phyloP scores from a whole-genome alignment of 1,140 invertebrate species.

The Zophobas atratus region DNA sequence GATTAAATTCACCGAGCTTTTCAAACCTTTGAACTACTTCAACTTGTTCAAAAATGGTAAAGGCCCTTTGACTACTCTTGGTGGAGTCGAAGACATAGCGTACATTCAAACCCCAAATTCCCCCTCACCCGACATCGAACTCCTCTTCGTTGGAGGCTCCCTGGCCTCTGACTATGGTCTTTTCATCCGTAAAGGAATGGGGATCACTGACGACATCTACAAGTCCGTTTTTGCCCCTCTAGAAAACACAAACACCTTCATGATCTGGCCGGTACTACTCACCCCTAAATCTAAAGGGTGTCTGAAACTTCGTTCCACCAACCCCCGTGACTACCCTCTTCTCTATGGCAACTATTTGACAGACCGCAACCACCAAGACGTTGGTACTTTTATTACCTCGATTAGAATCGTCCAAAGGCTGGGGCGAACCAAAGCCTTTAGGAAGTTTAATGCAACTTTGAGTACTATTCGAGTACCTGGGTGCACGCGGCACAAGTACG shows the following conservation, averaged over 20 bases:
- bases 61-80: conserved; percentile 61
- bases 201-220: conserved; percentile 47
- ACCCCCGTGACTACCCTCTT: conserved; percentile 76
- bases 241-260: conserved; percentile 69
- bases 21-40: conserved; percentile 61
- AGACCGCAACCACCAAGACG: conserved; percentile 66
- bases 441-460: conserved; percentile 65
- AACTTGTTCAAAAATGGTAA: conserved; percentile 24
- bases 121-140: conserved; percentile 72
- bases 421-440: conserved; percentile 55
- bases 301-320: conserved; percentile 70
- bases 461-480: conserved; percentile 66
- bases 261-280: conserved; percentile 79
- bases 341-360: conserved; percentile 77
- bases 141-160: conserved; percentile 68
- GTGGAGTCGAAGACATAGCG: conserved; percentile 67
- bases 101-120: no score
- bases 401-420: conserved; percentile 59
- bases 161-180: conserved; percentile 59
- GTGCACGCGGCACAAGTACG: conserved; percentile 64
- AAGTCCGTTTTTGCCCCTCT: conserved; percentile 54
- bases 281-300: conserved; percentile 77
- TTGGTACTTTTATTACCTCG: conserved; percentile 62
- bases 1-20: conserved; percentile 64
- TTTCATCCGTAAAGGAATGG: conserved; percentile 55